phyloP scores from a whole-genome alignment of 2,888 invertebrate species.

The Drosophila neonasuta region DNA sequence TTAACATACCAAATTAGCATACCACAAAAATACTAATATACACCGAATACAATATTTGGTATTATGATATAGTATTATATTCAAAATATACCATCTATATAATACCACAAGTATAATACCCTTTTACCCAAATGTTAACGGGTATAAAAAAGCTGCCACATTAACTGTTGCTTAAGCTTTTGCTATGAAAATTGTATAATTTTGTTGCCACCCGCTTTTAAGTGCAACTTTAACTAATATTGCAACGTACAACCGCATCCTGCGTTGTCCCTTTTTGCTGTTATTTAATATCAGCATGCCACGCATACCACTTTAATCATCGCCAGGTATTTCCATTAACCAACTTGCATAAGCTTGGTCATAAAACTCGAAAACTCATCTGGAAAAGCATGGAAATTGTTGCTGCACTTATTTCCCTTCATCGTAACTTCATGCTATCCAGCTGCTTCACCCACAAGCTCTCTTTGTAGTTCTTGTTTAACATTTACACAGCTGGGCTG shows the following conservation, averaged over 20 bases:
- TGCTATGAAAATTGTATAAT: background rate
- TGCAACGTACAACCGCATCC: background rate
- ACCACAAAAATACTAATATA: too few species aligned
- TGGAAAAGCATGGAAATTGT: background rate
- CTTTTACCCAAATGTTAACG: too few species aligned
- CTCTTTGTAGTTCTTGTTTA: background rate
- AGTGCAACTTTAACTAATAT: background rate
- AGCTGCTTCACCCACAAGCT: background rate
- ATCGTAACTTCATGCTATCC: too few species aligned
- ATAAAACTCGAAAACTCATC: slow-evolving; percentile 3
- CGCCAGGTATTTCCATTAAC: slow-evolving; percentile 9
- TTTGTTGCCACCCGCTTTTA: background rate
- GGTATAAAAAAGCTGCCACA: too few species aligned
- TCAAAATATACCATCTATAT: too few species aligned
- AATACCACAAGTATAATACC: too few species aligned
- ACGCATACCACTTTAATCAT: background rate
- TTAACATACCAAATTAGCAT: too few species aligned
- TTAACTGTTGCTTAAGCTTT: too few species aligned
- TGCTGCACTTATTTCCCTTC: background rate
- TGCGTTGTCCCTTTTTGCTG: background rate
- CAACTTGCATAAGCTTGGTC: slow-evolving; percentile 4
- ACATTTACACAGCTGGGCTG: slow-evolving; percentile 22
- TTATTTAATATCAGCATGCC: slow-evolving; percentile 12
- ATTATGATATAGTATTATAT: too few species aligned
- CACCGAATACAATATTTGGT: too few species aligned